phyloP scores from a whole-genome alignment of 2,113 vertebrate species.

The Otolemur garnettii region DNA sequence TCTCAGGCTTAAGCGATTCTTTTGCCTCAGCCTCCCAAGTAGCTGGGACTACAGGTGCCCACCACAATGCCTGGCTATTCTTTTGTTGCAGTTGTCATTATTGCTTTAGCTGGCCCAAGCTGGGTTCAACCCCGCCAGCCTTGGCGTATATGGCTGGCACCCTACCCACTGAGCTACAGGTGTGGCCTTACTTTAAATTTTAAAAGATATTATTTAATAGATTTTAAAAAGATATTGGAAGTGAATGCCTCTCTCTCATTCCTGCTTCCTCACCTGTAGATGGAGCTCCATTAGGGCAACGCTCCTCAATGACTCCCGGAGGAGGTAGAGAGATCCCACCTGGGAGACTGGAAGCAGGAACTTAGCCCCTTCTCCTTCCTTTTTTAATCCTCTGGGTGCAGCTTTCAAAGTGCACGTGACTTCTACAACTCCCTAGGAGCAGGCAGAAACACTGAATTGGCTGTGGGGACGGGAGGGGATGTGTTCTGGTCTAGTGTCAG shows the following conservation, averaged over 20 bases:
- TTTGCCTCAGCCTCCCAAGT: too few species aligned
- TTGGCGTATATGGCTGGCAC: too few species aligned
- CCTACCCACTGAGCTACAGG: too few species aligned
- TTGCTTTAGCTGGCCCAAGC: too few species aligned
- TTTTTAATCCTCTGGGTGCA: not conserved
- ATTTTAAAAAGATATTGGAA: not conserved
- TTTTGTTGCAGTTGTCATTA: too few species aligned
- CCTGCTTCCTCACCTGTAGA: not conserved
- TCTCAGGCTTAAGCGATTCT: too few species aligned
- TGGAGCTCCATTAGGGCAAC: not conserved
- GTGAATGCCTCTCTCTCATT: not conserved
- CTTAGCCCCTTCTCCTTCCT: not conserved
- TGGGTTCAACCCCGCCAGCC: too few species aligned
- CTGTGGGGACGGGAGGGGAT: not conserved
- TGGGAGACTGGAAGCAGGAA: not conserved
- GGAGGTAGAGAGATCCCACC: not conserved
- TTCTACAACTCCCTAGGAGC: not conserved
- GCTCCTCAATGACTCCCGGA: accelerated
- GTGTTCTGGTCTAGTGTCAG: not conserved
- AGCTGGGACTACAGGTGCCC: too few species aligned
- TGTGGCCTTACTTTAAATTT: not conserved
- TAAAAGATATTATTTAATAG: not conserved
- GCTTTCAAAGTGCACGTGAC: not conserved
- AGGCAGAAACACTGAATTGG: not conserved
- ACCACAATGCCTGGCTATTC: too few species aligned